A percentile compares a stretch with the other conserved stretches of the same genome.
phyloP scores from a whole-genome alignment of 2,113 vertebrate genomes.

The Melierax canorus region DNA sequence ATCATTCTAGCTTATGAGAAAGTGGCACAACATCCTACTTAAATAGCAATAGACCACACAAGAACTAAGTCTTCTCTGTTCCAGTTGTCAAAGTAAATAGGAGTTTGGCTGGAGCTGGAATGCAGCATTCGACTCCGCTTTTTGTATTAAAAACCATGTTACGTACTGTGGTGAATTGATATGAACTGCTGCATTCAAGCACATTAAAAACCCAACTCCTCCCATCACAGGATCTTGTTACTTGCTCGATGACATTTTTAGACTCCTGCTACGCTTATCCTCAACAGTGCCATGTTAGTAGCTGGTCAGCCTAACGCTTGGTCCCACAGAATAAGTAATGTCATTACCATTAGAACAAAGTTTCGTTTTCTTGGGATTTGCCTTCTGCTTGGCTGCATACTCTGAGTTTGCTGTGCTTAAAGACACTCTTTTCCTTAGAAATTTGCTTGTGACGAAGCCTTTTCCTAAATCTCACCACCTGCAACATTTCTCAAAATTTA shows the following conservation, averaged over 20 bases:
- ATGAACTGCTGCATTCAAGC: neutral
- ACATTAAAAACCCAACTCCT: neutral
- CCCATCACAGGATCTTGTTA: neutral
- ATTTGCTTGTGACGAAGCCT: neutral
- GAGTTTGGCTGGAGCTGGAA: neutral
- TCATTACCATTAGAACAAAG: neutral
- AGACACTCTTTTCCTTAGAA: neutral
- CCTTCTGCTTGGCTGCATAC: neutral
- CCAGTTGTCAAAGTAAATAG: constrained; percentile 7
- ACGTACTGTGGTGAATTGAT: neutral
- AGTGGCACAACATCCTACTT: neutral
- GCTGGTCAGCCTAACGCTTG: neutral
- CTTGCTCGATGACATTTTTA: neutral
- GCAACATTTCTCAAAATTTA: neutral
- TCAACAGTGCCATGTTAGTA: neutral
- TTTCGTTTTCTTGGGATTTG: neutral
- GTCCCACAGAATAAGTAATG: neutral
- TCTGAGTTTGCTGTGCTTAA: neutral
- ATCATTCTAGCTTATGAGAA: neutral
- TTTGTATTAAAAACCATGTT: neutral
- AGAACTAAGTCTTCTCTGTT: neutral
- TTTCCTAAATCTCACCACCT: neutral
- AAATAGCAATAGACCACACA: constrained; percentile 16
- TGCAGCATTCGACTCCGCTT: neutral
- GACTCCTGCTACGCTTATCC: neutral